A percentile compares a stretch with the other conserved stretches of the same genome.
Evolutionary conservation across 2,797 vertebrate species (phyloP).

Genomic region (Ctenopoma multispine): DNA sequence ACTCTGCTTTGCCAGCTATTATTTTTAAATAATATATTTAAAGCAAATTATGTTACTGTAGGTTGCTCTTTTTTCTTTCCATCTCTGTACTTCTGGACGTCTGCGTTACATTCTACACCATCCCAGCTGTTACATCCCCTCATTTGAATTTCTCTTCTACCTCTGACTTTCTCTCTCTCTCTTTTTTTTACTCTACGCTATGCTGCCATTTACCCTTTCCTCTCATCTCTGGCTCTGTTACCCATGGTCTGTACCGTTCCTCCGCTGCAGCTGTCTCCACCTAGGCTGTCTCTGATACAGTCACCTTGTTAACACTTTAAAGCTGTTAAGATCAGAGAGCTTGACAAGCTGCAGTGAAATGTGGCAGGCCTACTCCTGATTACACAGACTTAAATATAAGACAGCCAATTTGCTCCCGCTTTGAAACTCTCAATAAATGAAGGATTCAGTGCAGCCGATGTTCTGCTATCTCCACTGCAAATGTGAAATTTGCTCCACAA

Average conservation of each 20-base stretch:
- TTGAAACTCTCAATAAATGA: slow-evolving; percentile 69
- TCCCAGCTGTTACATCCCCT: not conserved
- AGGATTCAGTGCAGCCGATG: slow-evolving; percentile 37
- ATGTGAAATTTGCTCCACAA: slow-evolving; percentile 22
- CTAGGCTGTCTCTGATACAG: slow-evolving; percentile 64
- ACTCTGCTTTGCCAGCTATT: not conserved
- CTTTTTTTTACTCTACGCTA: not conserved
- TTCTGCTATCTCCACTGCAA: slow-evolving; percentile 43
- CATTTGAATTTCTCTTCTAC: slow-evolving; percentile 20
- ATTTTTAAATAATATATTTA: not conserved
- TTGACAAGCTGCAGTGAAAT: slow-evolving; percentile 74
- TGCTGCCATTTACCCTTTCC: slow-evolving; percentile 37
- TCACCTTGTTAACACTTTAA: slow-evolving; percentile 81
- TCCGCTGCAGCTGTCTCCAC: slow-evolving; percentile 56
- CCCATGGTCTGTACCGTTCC: slow-evolving; percentile 34
- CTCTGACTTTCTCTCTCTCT: slow-evolving; percentile 1
- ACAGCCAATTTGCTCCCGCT: slow-evolving; percentile 75
- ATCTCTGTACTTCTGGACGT: not conserved
- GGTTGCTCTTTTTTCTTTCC: not conserved
- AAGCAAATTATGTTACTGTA: not conserved
- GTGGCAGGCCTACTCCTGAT: slow-evolving; percentile 71
- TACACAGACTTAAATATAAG: slow-evolving; percentile 81
- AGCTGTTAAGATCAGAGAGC: slow-evolving; percentile 79
- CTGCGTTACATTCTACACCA: not conserved
- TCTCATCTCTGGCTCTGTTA: slow-evolving; percentile 26